Conservation (phyloP, 2,888 invertebrate species). For the Creontiades dilutus region DNA sequence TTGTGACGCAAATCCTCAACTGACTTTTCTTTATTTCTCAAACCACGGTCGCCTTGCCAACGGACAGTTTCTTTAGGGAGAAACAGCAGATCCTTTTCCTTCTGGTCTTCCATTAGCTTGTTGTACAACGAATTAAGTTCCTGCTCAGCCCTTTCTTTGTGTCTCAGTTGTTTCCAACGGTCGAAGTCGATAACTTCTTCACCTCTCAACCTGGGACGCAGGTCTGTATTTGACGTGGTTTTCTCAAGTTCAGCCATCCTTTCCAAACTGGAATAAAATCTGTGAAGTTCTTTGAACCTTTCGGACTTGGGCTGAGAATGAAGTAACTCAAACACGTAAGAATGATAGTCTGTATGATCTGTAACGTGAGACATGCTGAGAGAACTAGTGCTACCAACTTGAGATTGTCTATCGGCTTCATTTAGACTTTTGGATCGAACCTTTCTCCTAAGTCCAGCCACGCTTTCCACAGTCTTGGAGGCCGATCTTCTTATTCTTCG, state of each 20-base stretch:
- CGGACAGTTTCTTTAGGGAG: conserved; percentile 86
- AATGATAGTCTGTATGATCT: conserved; percentile 81
- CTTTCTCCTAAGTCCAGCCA: conserved; percentile 79
- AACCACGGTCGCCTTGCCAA: conserved; percentile 89
- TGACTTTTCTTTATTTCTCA: conserved; percentile 91
- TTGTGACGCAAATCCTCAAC: conserved; percentile 91
- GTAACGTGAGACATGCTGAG: conserved; percentile 78
- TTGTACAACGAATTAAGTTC: conserved; percentile 88
- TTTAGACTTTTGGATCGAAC: conserved; percentile 84
- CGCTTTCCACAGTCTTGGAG: conserved; percentile 78
- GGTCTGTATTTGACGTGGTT: conserved; percentile 85
- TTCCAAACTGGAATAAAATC: conserved; percentile 91
- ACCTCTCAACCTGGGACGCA: conserved; percentile 86
- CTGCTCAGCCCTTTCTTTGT: conserved; percentile 89
- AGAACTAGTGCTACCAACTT: conserved; percentile 79
- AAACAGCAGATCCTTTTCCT: conserved; percentile 90
- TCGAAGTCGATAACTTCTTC: conserved; percentile 93
- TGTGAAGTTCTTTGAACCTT: conserved; percentile 90
- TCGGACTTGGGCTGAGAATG: conserved; percentile 83
- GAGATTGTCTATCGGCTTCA: conserved; percentile 80
- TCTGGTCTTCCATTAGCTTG: conserved; percentile 88
- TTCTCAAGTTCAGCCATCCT: conserved; percentile 90
- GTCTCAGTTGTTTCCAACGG: conserved; percentile 89
- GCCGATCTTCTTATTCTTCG: conserved; percentile 82
- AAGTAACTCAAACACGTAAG: conserved; percentile 84